phyloP scores from a whole-genome alignment of 2,797 vertebrate species.

The Glossophaga mutica region DNA sequence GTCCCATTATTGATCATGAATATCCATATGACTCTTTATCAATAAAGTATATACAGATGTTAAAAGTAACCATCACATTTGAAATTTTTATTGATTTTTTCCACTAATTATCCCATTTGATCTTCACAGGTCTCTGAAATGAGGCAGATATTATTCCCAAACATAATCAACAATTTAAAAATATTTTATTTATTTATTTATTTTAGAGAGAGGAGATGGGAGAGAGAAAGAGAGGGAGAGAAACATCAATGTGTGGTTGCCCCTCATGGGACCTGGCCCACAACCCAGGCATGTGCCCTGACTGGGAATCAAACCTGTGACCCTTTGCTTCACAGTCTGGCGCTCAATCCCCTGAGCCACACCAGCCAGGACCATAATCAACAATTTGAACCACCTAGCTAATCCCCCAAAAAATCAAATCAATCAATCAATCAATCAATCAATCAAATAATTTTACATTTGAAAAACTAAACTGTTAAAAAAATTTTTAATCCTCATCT shows the following conservation, averaged over 20 bases:
- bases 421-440: too few relatives aligned
- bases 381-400: slow-evolving; percentile 15
- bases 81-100: background rate
- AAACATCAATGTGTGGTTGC: too few relatives aligned
- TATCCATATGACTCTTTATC: background rate
- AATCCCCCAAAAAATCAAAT: background rate
- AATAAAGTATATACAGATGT: background rate
- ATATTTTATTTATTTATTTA: too few relatives aligned
- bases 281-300: too few relatives aligned
- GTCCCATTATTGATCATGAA: background rate
- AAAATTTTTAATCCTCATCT: background rate
- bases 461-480: background rate
- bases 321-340: too few relatives aligned
- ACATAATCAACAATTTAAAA: background rate
- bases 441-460: background rate
- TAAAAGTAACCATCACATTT: background rate
- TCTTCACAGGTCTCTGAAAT: background rate
- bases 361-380: background rate
- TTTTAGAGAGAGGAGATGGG: too few relatives aligned
- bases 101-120: background rate
- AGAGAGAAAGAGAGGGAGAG: too few relatives aligned
- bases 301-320: too few relatives aligned
- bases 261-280: too few relatives aligned
- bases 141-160: background rate
- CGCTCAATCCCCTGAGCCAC: too few relatives aligned